Conservation (phyloP, 2,113 vertebrate species). For the Tetrax tetrax region DNA sequence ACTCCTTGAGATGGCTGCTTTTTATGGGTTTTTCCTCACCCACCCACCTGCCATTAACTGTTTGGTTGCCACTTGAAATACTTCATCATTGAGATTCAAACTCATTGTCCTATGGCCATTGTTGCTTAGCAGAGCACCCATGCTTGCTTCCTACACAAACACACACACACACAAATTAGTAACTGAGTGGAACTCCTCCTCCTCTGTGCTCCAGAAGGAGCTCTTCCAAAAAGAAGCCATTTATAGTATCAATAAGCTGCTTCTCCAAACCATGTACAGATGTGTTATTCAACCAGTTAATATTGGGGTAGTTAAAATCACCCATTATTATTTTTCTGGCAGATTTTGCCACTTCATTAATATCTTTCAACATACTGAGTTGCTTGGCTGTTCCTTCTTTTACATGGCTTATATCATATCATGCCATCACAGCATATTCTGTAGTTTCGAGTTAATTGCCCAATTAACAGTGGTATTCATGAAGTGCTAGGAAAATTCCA, state of each 20-base stretch:
- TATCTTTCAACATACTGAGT: slow-evolving; percentile 74
- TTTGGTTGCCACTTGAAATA: slow-evolving; percentile 54
- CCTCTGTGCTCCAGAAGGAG: slow-evolving; percentile 66
- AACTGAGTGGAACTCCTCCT: slow-evolving; percentile 70
- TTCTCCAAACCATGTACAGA: slow-evolving; percentile 78
- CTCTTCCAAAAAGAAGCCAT: slow-evolving; percentile 74
- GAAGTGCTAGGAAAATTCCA: slow-evolving; percentile 79
- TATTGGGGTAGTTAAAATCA: slow-evolving; percentile 78
- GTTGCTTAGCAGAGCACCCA: slow-evolving; percentile 64
- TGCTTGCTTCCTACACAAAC: slow-evolving; percentile 68
- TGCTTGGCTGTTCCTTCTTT: slow-evolving; percentile 80
- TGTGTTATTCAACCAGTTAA: slow-evolving; percentile 78
- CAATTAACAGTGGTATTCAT: slow-evolving; percentile 85
- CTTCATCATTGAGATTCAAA: slow-evolving; percentile 51
- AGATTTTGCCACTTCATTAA: slow-evolving; percentile 77
- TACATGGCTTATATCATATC: slow-evolving; percentile 80
- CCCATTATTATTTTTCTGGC: slow-evolving; percentile 77
- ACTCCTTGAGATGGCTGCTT: neutral
- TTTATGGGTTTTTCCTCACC: neutral
- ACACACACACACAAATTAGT: slow-evolving; percentile 59
- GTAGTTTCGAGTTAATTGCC: slow-evolving; percentile 84
- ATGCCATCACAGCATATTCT: slow-evolving; percentile 81
- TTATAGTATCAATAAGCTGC: slow-evolving; percentile 72
- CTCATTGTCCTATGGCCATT: slow-evolving; percentile 63
- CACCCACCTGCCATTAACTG: slow-evolving; percentile 44